A percentile compares a stretch with the other conserved stretches of the same genome.
These are phyloP conservation scores for Acrocera orbiculus DNA, from an alignment of 2,888 invertebrate genomes.

Conservation along the genomic window DNA sequence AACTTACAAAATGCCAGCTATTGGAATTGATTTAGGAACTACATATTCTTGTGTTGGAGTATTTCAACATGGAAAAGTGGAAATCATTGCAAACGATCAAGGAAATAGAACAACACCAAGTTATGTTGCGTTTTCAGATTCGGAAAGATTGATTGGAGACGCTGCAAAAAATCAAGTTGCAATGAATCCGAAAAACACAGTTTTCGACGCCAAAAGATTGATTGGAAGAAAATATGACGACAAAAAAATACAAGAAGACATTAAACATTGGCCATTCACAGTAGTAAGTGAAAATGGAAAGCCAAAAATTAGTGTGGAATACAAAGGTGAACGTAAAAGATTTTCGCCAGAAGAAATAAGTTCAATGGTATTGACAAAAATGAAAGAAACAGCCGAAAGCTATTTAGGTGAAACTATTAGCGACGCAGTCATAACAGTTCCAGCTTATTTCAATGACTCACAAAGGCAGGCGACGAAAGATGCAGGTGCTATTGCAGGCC, in stretches of 20 bases:
- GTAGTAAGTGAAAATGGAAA: slow-evolving; percentile 63
- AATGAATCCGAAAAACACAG: slow-evolving; percentile 77
- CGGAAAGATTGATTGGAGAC: slow-evolving; percentile 66
- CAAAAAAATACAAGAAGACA: slow-evolving; percentile 76
- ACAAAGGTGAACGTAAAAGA: slow-evolving; percentile 73
- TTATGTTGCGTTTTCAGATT: slow-evolving; percentile 65
- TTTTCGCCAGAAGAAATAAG: slow-evolving; percentile 86
- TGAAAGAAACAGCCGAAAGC: slow-evolving; percentile 85
- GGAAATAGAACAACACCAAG: slow-evolving; percentile 69
- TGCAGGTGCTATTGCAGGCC: slow-evolving; percentile 77
- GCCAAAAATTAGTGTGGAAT: slow-evolving; percentile 66
- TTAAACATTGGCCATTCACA: slow-evolving; percentile 89
- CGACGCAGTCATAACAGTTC: slow-evolving; percentile 80
- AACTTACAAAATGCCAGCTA: slow-evolving; percentile 38
- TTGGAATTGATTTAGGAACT: slow-evolving; percentile 75
- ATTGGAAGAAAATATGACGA: slow-evolving; percentile 85
- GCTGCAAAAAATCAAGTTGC: slow-evolving; percentile 72
- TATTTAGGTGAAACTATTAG: slow-evolving; percentile 68
- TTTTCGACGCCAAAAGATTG: slow-evolving; percentile 85
- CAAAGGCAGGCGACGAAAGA: slow-evolving; percentile 86
- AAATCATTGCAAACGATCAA: slow-evolving; percentile 69
- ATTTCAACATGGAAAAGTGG: slow-evolving; percentile 66
- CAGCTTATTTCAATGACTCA: slow-evolving; percentile 81
- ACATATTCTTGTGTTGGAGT: slow-evolving; percentile 74
- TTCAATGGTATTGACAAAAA: slow-evolving; percentile 82